Percentiles rank a stretch among this genome's conserved stretches.
Conservation (phyloP, 2,797 vertebrate genomes). For the Anguilla obscura region DNA sequence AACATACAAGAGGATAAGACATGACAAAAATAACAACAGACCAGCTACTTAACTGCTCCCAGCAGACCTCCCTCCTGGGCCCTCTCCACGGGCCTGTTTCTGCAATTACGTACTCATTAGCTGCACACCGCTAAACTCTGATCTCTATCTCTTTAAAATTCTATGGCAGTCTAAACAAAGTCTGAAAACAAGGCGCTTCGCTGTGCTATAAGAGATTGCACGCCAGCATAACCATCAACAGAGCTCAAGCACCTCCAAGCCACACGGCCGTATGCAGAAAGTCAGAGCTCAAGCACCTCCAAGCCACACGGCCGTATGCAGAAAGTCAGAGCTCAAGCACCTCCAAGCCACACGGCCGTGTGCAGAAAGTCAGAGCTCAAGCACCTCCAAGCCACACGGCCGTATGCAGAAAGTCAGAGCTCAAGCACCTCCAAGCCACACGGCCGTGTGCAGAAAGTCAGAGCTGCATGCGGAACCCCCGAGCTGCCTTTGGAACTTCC, state of each 20-base stretch:
- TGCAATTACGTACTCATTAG: constrained; percentile 63
- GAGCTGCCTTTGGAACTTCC: not conserved
- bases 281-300: not conserved
- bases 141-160: constrained; percentile 62
- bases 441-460: not conserved
- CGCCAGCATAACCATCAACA: not conserved
- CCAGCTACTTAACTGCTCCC: not conserved
- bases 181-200: not conserved
- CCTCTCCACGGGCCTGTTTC: constrained; percentile 48
- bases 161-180: constrained; percentile 66
- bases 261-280: not conserved
- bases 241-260: not conserved
- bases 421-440: not conserved
- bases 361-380: not conserved
- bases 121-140: constrained; percentile 59
- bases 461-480: not conserved
- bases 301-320: not conserved
- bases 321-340: not conserved
- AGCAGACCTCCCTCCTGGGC: constrained; percentile 30
- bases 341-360: not conserved
- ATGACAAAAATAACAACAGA: not conserved
- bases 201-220: not conserved
- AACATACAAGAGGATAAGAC: not conserved
- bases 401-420: not conserved
- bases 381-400: not conserved